Evolutionary conservation across 2,888 invertebrate species (phyloP), one percentile per base, ranked within the genome.

Genomic region (Anoplius nigerrimus): DNA sequence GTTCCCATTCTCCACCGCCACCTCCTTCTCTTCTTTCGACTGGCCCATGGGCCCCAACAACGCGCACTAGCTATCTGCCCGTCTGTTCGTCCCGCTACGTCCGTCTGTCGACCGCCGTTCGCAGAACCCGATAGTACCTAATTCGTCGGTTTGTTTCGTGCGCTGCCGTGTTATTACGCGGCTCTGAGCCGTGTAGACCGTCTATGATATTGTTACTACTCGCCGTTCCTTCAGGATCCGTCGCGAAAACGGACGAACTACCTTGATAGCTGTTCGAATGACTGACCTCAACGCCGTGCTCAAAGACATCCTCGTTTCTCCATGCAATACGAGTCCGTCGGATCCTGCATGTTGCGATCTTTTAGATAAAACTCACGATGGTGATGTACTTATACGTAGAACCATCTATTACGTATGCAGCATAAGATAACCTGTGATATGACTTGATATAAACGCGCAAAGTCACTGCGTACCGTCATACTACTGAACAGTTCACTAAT

Each of bases 61-160:
- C n/a, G n/a, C 66, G 71, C 77, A 75, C 75, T 80, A 80, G 78
- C 82, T 80, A 76, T 76, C 82, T 69, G 78, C 72, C 74, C 71
- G 63, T 78, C 76, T 74, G 62, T 76, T 67, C 77, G 46, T 58
- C 18, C 58, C 34, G 51, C 13, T 74, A 72, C 77, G 78, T 79
- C 81, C 77, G 83, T 83, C 82, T 81, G 83, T 86, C 82, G 82
- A 81, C 77, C 79, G 77, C 11, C 79, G 80, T 86, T 86, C 87
- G 85, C 81, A 82, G 84, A 86, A 86, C 81, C 77, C 77, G 81
- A 84, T 83, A 78, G 78, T 78, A 79, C 79, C 82, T 86, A 84
- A 86, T 86, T 84, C 82, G 78, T 84, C 80, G 81, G 82, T 85
- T 85, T 84, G 83, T 83, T 82, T 86, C 85, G 86, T 83, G 83